Percentiles rank a stretch among this genome's conserved stretches.
phyloP scores from a whole-genome alignment of 2,797 vertebrate species.

The Xiphophorus birchmanni region DNA sequence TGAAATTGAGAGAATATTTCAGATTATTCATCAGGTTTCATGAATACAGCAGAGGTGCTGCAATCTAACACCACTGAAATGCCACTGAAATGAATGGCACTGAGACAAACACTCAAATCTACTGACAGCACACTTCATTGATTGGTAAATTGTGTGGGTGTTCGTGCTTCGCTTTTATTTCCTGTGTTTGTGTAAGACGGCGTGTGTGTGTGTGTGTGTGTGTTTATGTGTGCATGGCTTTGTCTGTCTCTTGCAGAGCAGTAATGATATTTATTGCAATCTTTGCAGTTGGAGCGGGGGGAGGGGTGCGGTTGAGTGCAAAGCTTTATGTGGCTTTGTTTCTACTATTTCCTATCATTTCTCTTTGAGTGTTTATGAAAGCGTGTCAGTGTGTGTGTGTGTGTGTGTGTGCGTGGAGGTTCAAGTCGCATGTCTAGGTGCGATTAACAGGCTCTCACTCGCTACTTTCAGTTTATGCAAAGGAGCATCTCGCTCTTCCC shows the following conservation, averaged over 20 bases:
- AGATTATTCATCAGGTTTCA: slow-evolving; percentile 17
- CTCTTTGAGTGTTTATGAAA: slow-evolving; percentile 9
- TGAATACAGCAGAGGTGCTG: slow-evolving; percentile 26
- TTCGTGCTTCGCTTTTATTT: slow-evolving; percentile 52
- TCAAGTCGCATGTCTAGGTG: slow-evolving; percentile 7
- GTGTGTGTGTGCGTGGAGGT: slow-evolving; percentile 3
- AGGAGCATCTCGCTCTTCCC: slow-evolving; percentile 20
- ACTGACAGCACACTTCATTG: slow-evolving; percentile 37
- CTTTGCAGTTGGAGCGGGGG: slow-evolving; percentile 70
- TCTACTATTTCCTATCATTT: slow-evolving; percentile 60
- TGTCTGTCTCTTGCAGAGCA: slow-evolving; percentile 52
- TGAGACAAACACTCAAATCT: background rate
- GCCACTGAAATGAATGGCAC: slow-evolving; percentile 22
- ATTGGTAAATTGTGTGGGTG: slow-evolving; percentile 52
- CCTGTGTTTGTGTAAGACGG: slow-evolving; percentile 33
- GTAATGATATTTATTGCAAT: slow-evolving; percentile 77
- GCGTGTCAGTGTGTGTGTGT: background rate
- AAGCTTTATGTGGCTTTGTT: slow-evolving; percentile 68
- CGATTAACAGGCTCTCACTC: slow-evolving; percentile 48
- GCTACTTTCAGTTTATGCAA: slow-evolving; percentile 36
- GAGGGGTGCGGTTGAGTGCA: slow-evolving; percentile 56
- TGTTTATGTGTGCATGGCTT: slow-evolving; percentile 23
- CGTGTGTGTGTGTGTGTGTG: slow-evolving; percentile 7
- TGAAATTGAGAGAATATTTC: slow-evolving; percentile 20
- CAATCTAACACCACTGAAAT: slow-evolving; percentile 17